These are phyloP conservation scores for Oncorhynchus gorbuscha DNA, from an alignment of 2,113 vertebrate species.

Conservation along the genomic window DNA sequence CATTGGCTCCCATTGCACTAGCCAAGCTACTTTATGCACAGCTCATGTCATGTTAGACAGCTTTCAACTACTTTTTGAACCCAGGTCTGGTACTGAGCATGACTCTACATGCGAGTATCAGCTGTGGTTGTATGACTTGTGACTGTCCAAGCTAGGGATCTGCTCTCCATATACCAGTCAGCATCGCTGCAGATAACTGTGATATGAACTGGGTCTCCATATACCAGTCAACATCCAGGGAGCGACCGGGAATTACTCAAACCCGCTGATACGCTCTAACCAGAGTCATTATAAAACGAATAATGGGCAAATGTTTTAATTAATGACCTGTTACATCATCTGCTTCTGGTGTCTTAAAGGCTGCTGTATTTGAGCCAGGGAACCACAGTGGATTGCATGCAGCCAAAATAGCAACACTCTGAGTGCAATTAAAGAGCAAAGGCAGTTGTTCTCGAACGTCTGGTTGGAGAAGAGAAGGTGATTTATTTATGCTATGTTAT, in stretches of 20 bases:
- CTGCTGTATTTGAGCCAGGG: constrained; percentile 29
- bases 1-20: too few relatives aligned
- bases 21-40: too few relatives aligned
- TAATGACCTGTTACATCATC: constrained; percentile 71
- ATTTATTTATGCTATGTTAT: constrained; percentile 15
- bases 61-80: too few relatives aligned
- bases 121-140: too few relatives aligned
- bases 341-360: constrained; percentile 50
- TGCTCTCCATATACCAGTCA: constrained; percentile 17
- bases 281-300: constrained; percentile 74
- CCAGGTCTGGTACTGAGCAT: too few relatives aligned
- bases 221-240: constrained; percentile 36
- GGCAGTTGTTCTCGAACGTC: neutral
- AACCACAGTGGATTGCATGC: constrained; percentile 14
- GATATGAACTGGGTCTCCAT: neutral
- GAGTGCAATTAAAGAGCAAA: constrained; percentile 29
- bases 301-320: constrained; percentile 71
- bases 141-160: too few relatives aligned
- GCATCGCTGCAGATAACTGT: constrained; percentile 26
- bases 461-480: constrained; percentile 9
- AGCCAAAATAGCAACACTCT: constrained; percentile 47
- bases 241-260: constrained; percentile 67
- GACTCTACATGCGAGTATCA: too few relatives aligned
- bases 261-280: constrained; percentile 65
- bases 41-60: too few relatives aligned